These are phyloP conservation scores for Saccostrea glomerata DNA, from an alignment of 1,140 invertebrate genomes.

Conservation along the genomic window DNA sequence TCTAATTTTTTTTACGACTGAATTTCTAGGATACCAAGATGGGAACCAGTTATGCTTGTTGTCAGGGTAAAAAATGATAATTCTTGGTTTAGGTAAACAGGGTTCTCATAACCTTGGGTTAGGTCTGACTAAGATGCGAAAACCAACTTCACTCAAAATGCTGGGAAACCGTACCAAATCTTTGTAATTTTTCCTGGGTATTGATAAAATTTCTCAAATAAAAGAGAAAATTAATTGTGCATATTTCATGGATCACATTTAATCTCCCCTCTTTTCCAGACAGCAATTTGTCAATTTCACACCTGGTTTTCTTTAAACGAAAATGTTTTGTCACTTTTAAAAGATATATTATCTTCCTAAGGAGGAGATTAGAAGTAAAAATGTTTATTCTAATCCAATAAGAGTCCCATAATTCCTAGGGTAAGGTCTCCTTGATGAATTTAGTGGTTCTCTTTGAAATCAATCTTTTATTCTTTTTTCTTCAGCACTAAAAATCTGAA, in stretches of 20 bases:
- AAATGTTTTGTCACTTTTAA: conserved; percentile 28
- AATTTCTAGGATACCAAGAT: neutral
- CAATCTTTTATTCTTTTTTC: neutral
- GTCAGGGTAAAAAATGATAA: neutral
- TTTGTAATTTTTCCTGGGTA: neutral
- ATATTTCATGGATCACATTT: neutral
- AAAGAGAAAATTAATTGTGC: conserved; percentile 7
- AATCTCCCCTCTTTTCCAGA: neutral
- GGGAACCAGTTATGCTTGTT: neutral
- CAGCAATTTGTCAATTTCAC: conserved; percentile 14
- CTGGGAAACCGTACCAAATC: neutral
- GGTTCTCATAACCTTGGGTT: neutral
- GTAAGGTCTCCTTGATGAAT: neutral
- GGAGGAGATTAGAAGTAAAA: neutral
- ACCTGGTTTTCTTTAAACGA: neutral
- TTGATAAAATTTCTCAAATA: conserved; percentile 5
- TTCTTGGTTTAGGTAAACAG: neutral
- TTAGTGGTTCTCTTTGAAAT: neutral
- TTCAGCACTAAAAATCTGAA: neutral
- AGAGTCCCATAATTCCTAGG: neutral
- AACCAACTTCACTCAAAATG: neutral
- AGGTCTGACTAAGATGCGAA: neutral
- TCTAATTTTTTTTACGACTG: neutral
- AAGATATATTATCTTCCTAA: neutral
- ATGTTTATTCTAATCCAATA: conserved; percentile 11